Evolutionary conservation across 1,140 invertebrate species (phyloP), one percentile per base, ranked within the genome.

Genomic region (Doryteuthis pealeii): DNA sequence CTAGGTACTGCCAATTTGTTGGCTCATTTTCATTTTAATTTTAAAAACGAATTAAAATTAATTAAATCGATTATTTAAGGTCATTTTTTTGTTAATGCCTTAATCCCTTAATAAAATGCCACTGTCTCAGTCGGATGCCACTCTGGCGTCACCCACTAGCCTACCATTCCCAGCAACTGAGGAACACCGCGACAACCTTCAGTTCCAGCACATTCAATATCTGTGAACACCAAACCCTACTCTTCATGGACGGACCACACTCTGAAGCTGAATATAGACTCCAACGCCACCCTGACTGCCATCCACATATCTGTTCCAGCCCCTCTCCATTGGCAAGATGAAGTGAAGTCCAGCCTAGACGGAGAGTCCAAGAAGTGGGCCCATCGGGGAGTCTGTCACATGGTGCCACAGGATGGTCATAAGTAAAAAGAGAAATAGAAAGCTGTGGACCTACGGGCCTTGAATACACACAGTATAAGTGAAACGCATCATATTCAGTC

Each of bases 171-270:
- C 65, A 12, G 70, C 74, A 14, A 77, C 75, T 15, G 74, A 71
- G 10, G 75, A 76, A 2, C 76, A 78, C 30, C n/a, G 54, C 5
- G 18, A 26, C 30, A 62, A 74, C 31, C 45, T 83, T 1, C 67
- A 70, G 43, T 18, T 72, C 77, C 15, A 77, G 74, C 70, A 78
- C 80, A 30, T 81, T 81, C 74, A 82, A 82, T 54, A 77, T 70
- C 18, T 83, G 80, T 71, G 73, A 80, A 26, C 80, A 81, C 28
- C 78, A 79, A 33, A 62, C 75, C 0, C 73, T 79, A 0, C 78
- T 80, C 2, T 22, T 76, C 30, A 83, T 80, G 77, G 32, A 62
- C 4, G 74, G 73, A 3, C 70, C 76, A 33, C 70, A n/a, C 78
- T 40, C 69, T 79, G 30, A 33, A 68, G 6, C 65, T 80, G 0